A percentile compares a stretch with the other conserved stretches of the same genome.
phyloP scores from a whole-genome alignment of 2,113 vertebrate genomes.

The Pelvicachromis taeniatus region DNA sequence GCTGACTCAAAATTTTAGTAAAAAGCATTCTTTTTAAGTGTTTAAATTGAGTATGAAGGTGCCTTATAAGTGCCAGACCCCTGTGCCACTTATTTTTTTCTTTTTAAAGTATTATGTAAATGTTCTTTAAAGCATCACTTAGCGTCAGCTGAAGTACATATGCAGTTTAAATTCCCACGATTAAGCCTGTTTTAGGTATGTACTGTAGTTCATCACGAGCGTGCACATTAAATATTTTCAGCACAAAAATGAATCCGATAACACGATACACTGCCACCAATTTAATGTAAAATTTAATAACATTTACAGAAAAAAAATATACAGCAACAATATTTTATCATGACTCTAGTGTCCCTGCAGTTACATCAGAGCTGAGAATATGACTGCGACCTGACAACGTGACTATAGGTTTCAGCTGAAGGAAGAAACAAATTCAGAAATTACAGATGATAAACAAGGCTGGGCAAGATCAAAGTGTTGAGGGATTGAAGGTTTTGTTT shows the following conservation, averaged over 20 bases:
- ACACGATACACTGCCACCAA: not conserved
- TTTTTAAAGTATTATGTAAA: not conserved
- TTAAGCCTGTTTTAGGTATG: not conserved
- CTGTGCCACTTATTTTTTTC: not conserved
- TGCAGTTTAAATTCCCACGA: not conserved
- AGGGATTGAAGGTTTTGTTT: conserved; percentile 20
- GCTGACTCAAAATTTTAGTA: not conserved
- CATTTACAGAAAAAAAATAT: not conserved
- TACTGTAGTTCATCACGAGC: not conserved
- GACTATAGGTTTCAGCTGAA: not conserved
- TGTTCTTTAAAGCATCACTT: not conserved
- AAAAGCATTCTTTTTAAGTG: not conserved
- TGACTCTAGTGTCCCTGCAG: conserved; percentile 15
- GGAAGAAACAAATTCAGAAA: not conserved
- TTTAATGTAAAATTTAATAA: not conserved
- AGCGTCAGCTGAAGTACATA: not conserved
- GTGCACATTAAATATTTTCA: not conserved
- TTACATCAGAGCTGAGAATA: not conserved
- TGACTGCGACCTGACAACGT: not conserved
- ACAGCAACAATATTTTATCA: not conserved
- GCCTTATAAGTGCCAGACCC: not conserved
- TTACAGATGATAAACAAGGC: not conserved
- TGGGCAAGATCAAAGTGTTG: not conserved
- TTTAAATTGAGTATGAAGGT: not conserved
- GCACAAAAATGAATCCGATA: not conserved